phyloP scores from a whole-genome alignment of 2,797 vertebrate genomes.

The Miichthys miiuy region DNA sequence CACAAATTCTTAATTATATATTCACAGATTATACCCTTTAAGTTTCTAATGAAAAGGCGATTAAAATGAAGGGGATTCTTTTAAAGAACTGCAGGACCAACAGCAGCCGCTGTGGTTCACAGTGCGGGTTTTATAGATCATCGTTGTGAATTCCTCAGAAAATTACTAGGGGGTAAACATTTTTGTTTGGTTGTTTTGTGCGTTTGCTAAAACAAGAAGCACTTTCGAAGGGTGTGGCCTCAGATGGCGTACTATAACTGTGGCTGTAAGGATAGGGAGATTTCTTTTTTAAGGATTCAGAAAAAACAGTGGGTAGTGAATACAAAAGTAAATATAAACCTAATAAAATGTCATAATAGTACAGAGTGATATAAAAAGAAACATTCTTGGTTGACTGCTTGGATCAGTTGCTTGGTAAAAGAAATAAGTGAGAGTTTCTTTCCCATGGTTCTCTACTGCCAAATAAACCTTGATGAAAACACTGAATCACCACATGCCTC shows the following conservation, averaged over 20 bases:
- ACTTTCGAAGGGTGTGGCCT: constrained; percentile 33
- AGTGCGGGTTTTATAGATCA: constrained; percentile 79
- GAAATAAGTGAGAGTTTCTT: background rate
- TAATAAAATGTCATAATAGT: constrained; percentile 27
- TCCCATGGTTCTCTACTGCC: background rate
- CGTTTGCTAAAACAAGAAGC: constrained; percentile 74
- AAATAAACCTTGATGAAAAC: background rate
- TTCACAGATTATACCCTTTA: constrained; percentile 37
- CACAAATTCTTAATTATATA: constrained; percentile 31
- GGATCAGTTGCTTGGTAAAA: background rate
- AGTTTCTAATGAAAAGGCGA: constrained; percentile 30
- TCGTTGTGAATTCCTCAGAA: constrained; percentile 80
- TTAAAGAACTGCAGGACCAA: constrained; percentile 61
- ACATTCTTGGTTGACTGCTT: background rate
- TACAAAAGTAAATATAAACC: constrained; percentile 12
- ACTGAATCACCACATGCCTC: background rate
- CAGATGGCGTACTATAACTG: constrained; percentile 5
- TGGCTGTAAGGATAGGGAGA: background rate
- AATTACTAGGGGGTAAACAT: constrained; percentile 83
- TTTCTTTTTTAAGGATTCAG: constrained; percentile 30
- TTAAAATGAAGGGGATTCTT: constrained; percentile 21
- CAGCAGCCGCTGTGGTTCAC: constrained; percentile 80
- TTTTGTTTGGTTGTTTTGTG: constrained; percentile 74
- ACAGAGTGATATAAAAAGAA: background rate
- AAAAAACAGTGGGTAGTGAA: constrained; percentile 1